These are phyloP conservation scores for Endotricha flammealis DNA, from an alignment of 2,888 invertebrate genomes.

Conservation along the genomic window DNA sequence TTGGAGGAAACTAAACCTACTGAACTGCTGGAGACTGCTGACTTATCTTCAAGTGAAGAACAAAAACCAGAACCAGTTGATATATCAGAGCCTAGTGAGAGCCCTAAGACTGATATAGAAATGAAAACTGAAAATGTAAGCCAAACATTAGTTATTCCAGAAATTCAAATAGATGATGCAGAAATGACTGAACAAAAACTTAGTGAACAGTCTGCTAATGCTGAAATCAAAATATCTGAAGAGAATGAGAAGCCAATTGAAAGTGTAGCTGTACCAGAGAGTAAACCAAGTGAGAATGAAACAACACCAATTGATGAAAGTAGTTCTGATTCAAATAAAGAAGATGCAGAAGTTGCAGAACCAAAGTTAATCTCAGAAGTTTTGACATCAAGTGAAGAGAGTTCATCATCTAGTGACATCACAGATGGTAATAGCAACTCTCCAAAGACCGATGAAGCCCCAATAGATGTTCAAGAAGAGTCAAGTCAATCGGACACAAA, in stretches of 20 bases:
- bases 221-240: slow-evolving; percentile 24
- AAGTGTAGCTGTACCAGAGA: slow-evolving; percentile 23
- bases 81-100: slow-evolving; percentile 20
- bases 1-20: slow-evolving; percentile 24
- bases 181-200: slow-evolving; percentile 64
- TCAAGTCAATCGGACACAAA: slow-evolving; percentile 37
- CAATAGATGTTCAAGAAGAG: slow-evolving; percentile 46
- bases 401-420: slow-evolving; percentile 68
- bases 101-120: slow-evolving; percentile 43
- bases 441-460: slow-evolving; percentile 52
- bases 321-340: slow-evolving; percentile 59
- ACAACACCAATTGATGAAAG: slow-evolving; percentile 45
- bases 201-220: slow-evolving; percentile 36
- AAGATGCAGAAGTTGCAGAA: slow-evolving; percentile 53
- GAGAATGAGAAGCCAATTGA: slow-evolving; percentile 26
- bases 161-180: slow-evolving; percentile 65
- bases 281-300: slow-evolving; percentile 26
- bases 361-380: slow-evolving; percentile 54
- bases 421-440: slow-evolving; percentile 69
- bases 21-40: slow-evolving; percentile 3
- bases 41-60: slow-evolving; percentile 14
- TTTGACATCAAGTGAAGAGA: slow-evolving; percentile 64
- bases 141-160: slow-evolving; percentile 49
- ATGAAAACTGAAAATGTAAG: slow-evolving; percentile 38
- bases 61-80: slow-evolving; percentile 25